Evolutionary conservation across 2,113 vertebrate species (phyloP), one percentile per base, ranked within the genome.

Genomic region (Oreochromis spilurus): DNA sequence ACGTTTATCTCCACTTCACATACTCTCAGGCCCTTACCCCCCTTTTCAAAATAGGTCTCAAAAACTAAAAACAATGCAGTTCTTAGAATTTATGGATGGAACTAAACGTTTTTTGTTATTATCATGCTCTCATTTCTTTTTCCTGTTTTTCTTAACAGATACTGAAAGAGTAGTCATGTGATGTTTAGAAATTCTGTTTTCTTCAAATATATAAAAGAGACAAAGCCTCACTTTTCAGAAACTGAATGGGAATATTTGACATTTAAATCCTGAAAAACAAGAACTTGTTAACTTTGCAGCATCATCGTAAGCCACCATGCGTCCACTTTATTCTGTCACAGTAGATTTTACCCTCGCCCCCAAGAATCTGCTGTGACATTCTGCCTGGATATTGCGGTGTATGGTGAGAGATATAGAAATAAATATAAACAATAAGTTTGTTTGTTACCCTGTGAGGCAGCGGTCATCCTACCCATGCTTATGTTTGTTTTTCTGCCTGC

Each of bases 401-500:
- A 57, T 14, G 86, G 3, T 80, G 17, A 92, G 53, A 87, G 77
- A 89, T 86, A 29, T 87, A 12, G 38, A 77, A 87, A 60, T 89
- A 60, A 85, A 91, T 82, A 21, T 55, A 90, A 90, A 75, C 77
- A 87, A 48, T 81, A 21, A 19, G 65, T 14, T 16, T 16, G n/a
- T 86, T 52, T 26, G 36, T 89, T 53, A 52, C 60, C 13, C 80
- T 55, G 43, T 83, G 58, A 89, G 17, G 77, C 75, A 50, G 21
- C 55, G 31, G 82, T 79, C 84, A 11, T 72, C 82, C 82, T 82
- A 54, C 45, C 14, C 70, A 14, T 62, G 57, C 53, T 77, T 19
- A 36, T 81, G 84, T 88, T 90, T 92, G 85, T 90, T 94, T 93
- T 90, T 79, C 90, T 92, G 89, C 84, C 88, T 88, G 82, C 84